Base-by-base conservation (phyloP, 2,113 vertebrate genomes). In the Syrrhaptes paradoxus region DNA sequence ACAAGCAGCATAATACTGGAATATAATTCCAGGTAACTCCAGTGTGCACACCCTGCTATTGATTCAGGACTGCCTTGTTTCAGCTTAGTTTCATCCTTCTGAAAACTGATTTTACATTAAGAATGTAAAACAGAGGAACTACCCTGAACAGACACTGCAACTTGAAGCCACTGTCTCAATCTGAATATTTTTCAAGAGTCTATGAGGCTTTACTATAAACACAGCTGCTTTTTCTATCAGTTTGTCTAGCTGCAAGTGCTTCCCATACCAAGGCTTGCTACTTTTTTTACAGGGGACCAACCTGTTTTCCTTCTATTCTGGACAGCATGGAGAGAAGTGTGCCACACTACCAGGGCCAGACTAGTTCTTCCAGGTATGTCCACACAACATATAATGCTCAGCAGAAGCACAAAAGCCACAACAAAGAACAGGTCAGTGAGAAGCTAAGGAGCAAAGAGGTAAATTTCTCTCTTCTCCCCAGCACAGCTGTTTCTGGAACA, bases 271-370 rank as follows among this genome's bases (percentile, higher is more conserved):
- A 61, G 31, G 25, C 55, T 70, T 62, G 19, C 63, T 66, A 6
- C 31, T 54, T 70, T 36, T 36, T 51, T 20, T 41, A 41, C 41
- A 41, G 41, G 41, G 68, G 51, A 71, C 17, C 46, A 62, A 7
- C 5, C 38, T 31, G 7, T 36, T 90, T 59, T 62, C 41, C 14
- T 67, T 77, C 65, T 54, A 3, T 22, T 94, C 70, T 75, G 29
- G 51, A 70, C 41, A 86, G 20, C 7, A 13, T 0, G 0, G 18
- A 52, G 34, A 52, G 17, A 74, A 91, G 61, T 0, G 1, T 52
- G n/a, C 26, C 41, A 19, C 25, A 6, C 22, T 43, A 32, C 29
- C 71, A 82, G 85, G 20, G 36, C 77, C 41, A 28, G 74, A 63
- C 38, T 46, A 79, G 28, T 7, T 13, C 58, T 49, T 25, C 49